Percentiles rank a stretch among this genome's conserved stretches.
phyloP scores from a whole-genome alignment of 2,797 vertebrate genomes.

The Chelmon rostratus region DNA sequence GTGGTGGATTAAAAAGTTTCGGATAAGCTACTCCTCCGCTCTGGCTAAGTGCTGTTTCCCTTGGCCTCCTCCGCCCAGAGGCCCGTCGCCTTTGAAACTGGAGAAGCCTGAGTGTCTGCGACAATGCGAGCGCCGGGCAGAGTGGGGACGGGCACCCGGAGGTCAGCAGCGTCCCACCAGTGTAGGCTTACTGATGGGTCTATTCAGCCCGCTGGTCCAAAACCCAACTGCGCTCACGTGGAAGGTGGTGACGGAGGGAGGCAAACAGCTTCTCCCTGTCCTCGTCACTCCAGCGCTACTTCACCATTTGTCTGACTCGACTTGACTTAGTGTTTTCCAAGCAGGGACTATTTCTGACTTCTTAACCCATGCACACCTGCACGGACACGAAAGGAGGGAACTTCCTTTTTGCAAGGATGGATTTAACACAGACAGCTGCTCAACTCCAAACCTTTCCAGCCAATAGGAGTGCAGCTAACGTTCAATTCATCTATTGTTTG shows the following conservation, averaged over 20 bases:
- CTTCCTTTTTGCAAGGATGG: background rate
- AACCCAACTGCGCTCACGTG: background rate
- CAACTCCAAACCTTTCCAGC: background rate
- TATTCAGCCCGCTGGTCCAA: conserved; percentile 44
- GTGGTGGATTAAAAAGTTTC: conserved; percentile 44
- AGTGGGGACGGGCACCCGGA: conserved; percentile 60
- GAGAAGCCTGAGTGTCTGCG: conserved; percentile 58
- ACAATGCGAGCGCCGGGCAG: conserved; percentile 61
- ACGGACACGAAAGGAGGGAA: background rate
- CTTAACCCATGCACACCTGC: background rate
- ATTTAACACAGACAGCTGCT: background rate
- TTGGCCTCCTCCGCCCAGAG: conserved; percentile 9
- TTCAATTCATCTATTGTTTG: background rate
- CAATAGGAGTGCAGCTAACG: background rate
- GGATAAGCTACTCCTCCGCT: conserved; percentile 45
- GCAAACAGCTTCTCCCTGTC: background rate
- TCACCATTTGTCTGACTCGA: background rate
- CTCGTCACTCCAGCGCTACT: background rate
- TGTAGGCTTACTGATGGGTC: conserved; percentile 71
- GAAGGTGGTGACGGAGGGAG: conserved; percentile 2
- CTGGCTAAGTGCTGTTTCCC: conserved; percentile 36
- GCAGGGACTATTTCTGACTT: background rate
- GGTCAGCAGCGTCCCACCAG: conserved; percentile 77
- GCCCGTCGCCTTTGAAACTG: conserved; percentile 66
- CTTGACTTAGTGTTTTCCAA: background rate